These are phyloP conservation scores for Python bivittatus DNA, from an alignment of 2,113 vertebrate species.

Conservation along the genomic window DNA sequence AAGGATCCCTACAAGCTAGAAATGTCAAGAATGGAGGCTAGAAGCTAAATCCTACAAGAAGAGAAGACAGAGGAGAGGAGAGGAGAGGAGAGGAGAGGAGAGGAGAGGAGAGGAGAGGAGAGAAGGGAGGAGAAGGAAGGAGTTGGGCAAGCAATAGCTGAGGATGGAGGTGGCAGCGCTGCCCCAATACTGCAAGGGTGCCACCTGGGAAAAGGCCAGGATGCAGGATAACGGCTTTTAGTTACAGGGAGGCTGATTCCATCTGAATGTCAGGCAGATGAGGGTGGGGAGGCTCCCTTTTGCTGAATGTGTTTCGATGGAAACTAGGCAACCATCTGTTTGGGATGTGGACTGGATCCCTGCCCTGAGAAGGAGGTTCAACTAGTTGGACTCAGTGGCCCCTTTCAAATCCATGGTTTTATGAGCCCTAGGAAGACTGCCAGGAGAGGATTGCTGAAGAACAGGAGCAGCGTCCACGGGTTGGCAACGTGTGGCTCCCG, in stretches of 20 bases:
- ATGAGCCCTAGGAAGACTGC: too few relatives aligned
- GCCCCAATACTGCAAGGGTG: background rate
- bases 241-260: background rate
- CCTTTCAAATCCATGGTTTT: background rate
- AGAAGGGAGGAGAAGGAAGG: background rate
- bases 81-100: too few relatives aligned
- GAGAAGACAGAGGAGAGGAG: background rate
- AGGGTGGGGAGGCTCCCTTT: background rate
- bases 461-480: background rate
- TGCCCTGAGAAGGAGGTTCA: rapidly evolving
- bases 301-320: background rate
- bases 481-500: background rate
- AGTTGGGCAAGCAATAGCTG: background rate
- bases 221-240: background rate
- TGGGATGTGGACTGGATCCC: background rate
- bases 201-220: background rate
- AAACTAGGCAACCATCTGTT: background rate
- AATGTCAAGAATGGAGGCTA: background rate
- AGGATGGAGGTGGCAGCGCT: background rate
- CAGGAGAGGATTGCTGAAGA: too few relatives aligned
- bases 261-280: background rate
- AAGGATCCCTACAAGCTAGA: background rate
- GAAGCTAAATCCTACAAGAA: background rate
- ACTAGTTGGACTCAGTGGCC: background rate
- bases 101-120: too few relatives aligned